Evolutionary conservation across 2,113 vertebrate genomes (phyloP), one percentile per base, ranked within the genome.

Genomic region (Cavia aperea): DNA sequence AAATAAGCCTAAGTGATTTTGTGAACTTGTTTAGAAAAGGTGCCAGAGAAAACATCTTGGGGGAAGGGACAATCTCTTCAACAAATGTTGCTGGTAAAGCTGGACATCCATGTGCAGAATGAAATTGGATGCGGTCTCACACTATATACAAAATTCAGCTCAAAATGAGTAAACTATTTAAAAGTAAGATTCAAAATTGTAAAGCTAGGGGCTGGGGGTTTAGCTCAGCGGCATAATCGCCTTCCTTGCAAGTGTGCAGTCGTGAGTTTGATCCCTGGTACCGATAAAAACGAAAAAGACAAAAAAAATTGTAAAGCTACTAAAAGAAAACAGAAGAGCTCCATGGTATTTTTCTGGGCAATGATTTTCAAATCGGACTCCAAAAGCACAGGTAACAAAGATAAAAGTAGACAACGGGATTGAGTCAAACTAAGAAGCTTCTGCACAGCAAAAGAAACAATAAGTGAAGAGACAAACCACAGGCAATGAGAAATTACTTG

Each of bases 401-500:
- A 33, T 31, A 12, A 36, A 49, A 65, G 18, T 2, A 46, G 43
- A 31, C 9, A 43, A 10, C 2, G 5, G 36, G n/a, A 4, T 16
- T 43, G 39, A 43, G 11, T 19, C 39, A 84, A 31, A 33, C 29
- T 4, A 31, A 49, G 39, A 12, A 12, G 43, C 9, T 49, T 65
- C 60, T 65, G 62, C 39, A 3, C 9, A 49, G 43, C 39, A 49
- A 39, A n/a, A 14, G 14, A 18, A 26, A 33, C 24, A 36, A 26
- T 12, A 15, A 54, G 49, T 29, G 62, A 43, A 10, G n/a, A 56
- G 49, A 63, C 5, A 46, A 11, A 43, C n/a, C 43, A 33, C 21
- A 16, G 66, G 1, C 24, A 1, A 1, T 7, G 66, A n/a, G 66
- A 36, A 18, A n/a, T 19, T 1, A 2, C 7, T 58, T 16, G 31